Evolutionary conservation across 2,888 invertebrate genomes (phyloP).

Genomic region (Phymatocera aterrima): DNA sequence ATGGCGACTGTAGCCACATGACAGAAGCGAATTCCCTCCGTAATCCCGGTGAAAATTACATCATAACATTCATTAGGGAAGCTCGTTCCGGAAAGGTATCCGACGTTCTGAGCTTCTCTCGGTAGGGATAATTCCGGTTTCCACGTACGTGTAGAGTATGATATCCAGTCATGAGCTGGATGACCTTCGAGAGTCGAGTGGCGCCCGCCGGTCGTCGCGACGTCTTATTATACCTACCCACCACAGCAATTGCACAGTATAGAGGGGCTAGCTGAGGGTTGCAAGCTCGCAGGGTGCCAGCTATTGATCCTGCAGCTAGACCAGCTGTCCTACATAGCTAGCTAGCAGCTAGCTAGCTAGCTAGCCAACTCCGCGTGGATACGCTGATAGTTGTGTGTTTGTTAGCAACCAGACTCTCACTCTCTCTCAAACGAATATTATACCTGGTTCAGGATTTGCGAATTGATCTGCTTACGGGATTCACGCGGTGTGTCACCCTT

Average conservation of each 20-base stretch:
- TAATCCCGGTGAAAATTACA: no score
- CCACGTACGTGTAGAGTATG: neutral
- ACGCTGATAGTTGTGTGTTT: neutral
- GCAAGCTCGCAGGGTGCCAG: slow-evolving; percentile 28
- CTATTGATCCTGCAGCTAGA: slow-evolving; percentile 42
- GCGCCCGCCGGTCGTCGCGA: slow-evolving; percentile 16
- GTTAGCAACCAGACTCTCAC: neutral
- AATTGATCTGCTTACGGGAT: neutral
- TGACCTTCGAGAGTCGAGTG: slow-evolving; percentile 23
- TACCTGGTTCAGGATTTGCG: no score
- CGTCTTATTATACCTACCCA: slow-evolving; percentile 4
- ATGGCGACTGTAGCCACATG: no score
- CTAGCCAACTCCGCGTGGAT: neutral
- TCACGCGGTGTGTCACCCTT: neutral
- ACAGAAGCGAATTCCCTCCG: no score
- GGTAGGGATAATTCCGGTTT: neutral
- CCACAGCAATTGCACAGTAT: slow-evolving; percentile 23
- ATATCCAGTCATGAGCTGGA: neutral
- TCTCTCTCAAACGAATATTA: neutral
- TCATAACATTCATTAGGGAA: no score
- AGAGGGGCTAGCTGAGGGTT: slow-evolving; percentile 24
- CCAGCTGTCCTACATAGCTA: slow-evolving; percentile 40
- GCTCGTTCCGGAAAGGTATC: no score
- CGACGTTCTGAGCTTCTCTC: neutral
- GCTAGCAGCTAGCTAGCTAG: no score